These are phyloP conservation scores for Caenorhabditis panamensis DNA, from an alignment of 2,888 invertebrate species.

Conservation along the genomic window DNA sequence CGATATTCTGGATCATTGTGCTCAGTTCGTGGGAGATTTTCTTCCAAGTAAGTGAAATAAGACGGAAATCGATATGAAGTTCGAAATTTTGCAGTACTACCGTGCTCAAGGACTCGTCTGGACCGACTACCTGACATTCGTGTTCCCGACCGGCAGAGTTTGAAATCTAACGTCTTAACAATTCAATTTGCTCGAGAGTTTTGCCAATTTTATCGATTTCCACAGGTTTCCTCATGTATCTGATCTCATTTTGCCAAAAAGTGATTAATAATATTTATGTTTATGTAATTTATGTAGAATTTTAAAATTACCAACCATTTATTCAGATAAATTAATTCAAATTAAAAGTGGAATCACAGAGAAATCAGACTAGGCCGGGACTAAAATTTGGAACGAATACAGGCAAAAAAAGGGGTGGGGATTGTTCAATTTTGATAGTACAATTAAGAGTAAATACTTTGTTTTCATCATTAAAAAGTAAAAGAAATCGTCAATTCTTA, in stretches of 20 bases:
- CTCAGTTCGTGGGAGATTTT: constrained; percentile 65
- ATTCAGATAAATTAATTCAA: constrained; percentile 5
- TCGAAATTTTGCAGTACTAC: too few relatives aligned
- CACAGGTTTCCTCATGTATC: constrained; percentile 24
- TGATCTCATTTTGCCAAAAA: constrained; percentile 39
- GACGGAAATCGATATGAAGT: too few relatives aligned
- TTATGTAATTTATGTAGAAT: constrained; percentile 7
- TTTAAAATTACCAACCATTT: not conserved
- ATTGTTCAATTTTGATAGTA: constrained; percentile 3
- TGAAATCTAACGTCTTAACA: constrained; percentile 12
- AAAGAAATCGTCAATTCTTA: constrained; percentile 25
- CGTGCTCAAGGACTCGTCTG: constrained; percentile 68
- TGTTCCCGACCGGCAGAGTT: constrained; percentile 66
- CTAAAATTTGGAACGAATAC: not conserved
- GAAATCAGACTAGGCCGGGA: not conserved
- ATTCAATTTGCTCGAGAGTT: not conserved
- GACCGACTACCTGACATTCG: constrained; percentile 67
- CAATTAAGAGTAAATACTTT: too few relatives aligned
- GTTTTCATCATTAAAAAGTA: too few relatives aligned
- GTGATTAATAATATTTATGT: constrained; percentile 20
- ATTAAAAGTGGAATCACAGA: not conserved
- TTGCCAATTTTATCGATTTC: constrained; percentile 1
- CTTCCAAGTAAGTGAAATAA: constrained; percentile 64
- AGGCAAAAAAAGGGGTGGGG: not conserved
- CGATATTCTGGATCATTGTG: constrained; percentile 59